Percentiles rank a stretch among this genome's conserved stretches.
Conservation (phyloP, 1,140 invertebrate species). For the Drosophila grimshawi region DNA sequence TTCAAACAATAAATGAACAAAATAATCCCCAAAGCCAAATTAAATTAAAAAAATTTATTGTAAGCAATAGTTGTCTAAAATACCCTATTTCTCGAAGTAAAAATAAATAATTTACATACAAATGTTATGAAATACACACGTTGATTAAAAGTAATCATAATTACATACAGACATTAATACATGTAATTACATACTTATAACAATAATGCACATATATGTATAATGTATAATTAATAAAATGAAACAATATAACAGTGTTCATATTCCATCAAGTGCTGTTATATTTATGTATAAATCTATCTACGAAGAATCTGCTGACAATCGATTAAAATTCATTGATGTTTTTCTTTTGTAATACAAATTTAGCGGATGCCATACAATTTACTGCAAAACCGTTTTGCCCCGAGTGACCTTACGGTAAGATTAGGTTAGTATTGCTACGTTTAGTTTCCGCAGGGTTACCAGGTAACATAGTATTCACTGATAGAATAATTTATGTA, state of each 20-base stretch:
- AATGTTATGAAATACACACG: slow-evolving; percentile 11
- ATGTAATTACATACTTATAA: slow-evolving; percentile 32
- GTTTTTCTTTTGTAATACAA: slow-evolving; percentile 1
- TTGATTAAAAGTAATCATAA: slow-evolving; percentile 10
- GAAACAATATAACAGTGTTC: neutral
- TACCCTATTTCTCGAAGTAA: slow-evolving; percentile 11
- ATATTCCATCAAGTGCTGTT: neutral
- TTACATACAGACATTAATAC: slow-evolving; percentile 3
- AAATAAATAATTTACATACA: slow-evolving; percentile 48
- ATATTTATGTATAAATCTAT: slow-evolving; percentile 5
- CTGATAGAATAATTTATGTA: slow-evolving; percentile 23
- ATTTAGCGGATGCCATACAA: neutral
- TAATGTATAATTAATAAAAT: slow-evolving; percentile 1
- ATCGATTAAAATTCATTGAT: neutral
- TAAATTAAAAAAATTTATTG: slow-evolving; percentile 44
- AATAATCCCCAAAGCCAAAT: neutral
- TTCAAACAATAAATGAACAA: slow-evolving; percentile 2
- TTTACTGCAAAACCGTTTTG: slow-evolving; percentile 1
- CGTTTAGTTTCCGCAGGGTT: slow-evolving; percentile 30
- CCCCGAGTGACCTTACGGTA: slow-evolving; percentile 7
- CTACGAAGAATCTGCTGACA: neutral
- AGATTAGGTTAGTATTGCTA: slow-evolving; percentile 31
- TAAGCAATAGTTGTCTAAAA: slow-evolving; percentile 30
- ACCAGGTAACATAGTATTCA: slow-evolving; percentile 46
- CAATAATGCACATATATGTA: slow-evolving; percentile 33